phyloP scores from a whole-genome alignment of 2,888 invertebrate species.

The Phania funesta region DNA sequence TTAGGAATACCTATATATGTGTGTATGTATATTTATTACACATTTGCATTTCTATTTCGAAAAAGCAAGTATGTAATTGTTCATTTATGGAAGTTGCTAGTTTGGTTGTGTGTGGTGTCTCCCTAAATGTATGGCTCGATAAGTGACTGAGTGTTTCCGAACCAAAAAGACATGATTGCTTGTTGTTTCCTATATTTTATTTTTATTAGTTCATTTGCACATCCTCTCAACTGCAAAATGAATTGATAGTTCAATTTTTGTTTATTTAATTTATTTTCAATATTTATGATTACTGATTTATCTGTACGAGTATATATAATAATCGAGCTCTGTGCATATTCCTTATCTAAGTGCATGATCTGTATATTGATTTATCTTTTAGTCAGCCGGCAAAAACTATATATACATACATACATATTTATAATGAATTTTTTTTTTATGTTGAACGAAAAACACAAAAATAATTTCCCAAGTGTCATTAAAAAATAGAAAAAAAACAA shows the following conservation, averaged over 20 bases:
- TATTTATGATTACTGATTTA: not conserved
- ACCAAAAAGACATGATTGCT: slow-evolving; percentile 20
- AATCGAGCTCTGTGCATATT: slow-evolving; percentile 24
- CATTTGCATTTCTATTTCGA: slow-evolving; percentile 28
- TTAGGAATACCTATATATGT: too few species aligned
- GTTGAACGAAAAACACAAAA: slow-evolving; percentile 20
- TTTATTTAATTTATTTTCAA: not conserved
- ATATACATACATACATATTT: too few species aligned
- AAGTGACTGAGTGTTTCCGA: slow-evolving; percentile 25
- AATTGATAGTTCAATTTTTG: slow-evolving; percentile 30
- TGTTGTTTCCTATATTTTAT: slow-evolving; percentile 13
- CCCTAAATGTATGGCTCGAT: slow-evolving; percentile 6
- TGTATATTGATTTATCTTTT: not conserved
- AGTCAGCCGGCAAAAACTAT: slow-evolving; percentile 21
- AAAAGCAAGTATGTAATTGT: slow-evolving; percentile 27
- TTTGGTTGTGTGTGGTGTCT: not conserved
- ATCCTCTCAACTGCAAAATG: slow-evolving; percentile 1
- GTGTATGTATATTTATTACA: slow-evolving; percentile 7
- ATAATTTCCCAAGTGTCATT: slow-evolving; percentile 7
- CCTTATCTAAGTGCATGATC: slow-evolving; percentile 37
- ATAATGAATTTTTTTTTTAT: slow-evolving; percentile 14
- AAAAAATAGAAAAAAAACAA: slow-evolving; percentile 5
- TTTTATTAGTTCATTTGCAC: slow-evolving; percentile 12
- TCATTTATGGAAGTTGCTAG: slow-evolving; percentile 41
- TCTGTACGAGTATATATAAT: not conserved